phyloP scores from a whole-genome alignment of 2,888 invertebrate species.

The Fragum sueziense region DNA sequence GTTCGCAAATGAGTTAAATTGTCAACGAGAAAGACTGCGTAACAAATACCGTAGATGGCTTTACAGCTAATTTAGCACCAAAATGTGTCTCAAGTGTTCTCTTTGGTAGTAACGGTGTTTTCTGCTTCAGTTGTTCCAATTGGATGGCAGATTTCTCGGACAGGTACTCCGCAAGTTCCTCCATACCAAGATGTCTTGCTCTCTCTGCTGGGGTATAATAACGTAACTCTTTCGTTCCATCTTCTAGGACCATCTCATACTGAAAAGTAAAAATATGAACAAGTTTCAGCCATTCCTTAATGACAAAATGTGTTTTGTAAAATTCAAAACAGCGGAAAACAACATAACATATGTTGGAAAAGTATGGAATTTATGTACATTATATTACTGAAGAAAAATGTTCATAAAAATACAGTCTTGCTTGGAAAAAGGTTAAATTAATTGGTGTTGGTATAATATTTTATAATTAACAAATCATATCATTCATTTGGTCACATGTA shows the following conservation, averaged over 20 bases:
- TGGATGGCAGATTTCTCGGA: conserved; percentile 26
- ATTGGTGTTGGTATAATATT: too few relatives aligned
- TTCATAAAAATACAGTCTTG: too few relatives aligned
- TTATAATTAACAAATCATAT: too few relatives aligned
- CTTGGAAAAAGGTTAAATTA: too few relatives aligned
- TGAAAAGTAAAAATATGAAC: too few relatives aligned
- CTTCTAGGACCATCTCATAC: conserved; percentile 53
- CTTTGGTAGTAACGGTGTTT: conserved; percentile 43
- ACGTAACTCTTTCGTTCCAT: conserved; percentile 27
- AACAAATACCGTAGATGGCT: conserved; percentile 40
- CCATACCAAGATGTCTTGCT: conserved; percentile 56
- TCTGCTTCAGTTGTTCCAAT: conserved; percentile 27
- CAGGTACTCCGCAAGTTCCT: conserved; percentile 46
- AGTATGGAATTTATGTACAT: too few relatives aligned
- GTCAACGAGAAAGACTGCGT: conserved; percentile 43
- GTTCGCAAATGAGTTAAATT: not conserved
- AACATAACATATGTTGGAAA: too few relatives aligned
- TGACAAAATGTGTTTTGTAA: too few relatives aligned
- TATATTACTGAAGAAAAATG: too few relatives aligned
- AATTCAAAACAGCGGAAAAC: too few relatives aligned
- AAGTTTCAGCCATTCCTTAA: too few relatives aligned
- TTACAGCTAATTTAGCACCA: not conserved
- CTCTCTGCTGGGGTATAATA: conserved; percentile 58
- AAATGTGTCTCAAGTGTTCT: conserved; percentile 44
- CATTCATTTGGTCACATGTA: too few relatives aligned